Percentiles rank a stretch among this genome's conserved stretches.
These are phyloP conservation scores for Lepidurus arcticus DNA, from an alignment of 1,140 invertebrate species.

Conservation along the genomic window DNA sequence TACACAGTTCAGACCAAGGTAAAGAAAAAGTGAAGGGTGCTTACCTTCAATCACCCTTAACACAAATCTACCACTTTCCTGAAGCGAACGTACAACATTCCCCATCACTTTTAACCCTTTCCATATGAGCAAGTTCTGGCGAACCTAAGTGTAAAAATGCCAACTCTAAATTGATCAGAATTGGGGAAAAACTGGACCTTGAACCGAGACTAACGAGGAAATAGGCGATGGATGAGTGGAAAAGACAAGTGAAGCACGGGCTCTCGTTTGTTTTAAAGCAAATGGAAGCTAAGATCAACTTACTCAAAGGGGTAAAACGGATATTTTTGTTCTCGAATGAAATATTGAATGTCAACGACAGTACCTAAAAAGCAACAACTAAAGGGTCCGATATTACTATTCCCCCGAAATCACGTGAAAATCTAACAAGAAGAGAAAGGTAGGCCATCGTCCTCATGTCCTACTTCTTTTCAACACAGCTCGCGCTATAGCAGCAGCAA, in stretches of 20 bases:
- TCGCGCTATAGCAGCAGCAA: not conserved
- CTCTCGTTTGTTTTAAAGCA: not conserved
- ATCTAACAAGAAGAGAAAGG: not conserved
- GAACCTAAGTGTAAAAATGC: not conserved
- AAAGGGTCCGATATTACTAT: not conserved
- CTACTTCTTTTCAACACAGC: not conserved
- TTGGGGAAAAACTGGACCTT: not conserved
- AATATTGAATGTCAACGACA: too few relatives aligned
- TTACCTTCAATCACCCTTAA: not conserved
- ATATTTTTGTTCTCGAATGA: too few relatives aligned
- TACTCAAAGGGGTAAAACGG: too few relatives aligned
- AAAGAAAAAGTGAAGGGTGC: not conserved
- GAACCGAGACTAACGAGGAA: not conserved
- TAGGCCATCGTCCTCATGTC: conserved; percentile 17
- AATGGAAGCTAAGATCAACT: too few relatives aligned
- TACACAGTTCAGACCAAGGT: not conserved
- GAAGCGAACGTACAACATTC: not conserved
- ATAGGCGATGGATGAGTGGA: not conserved
- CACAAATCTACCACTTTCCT: not conserved
- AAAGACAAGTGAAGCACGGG: not conserved
- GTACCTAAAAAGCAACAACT: not conserved
- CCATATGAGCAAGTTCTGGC: not conserved
- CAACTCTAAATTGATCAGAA: not conserved
- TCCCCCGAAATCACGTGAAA: not conserved
- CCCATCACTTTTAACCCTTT: not conserved